Conservation (phyloP, 64 coral and sea anemone genomes). For the Actinia equina region DNA sequence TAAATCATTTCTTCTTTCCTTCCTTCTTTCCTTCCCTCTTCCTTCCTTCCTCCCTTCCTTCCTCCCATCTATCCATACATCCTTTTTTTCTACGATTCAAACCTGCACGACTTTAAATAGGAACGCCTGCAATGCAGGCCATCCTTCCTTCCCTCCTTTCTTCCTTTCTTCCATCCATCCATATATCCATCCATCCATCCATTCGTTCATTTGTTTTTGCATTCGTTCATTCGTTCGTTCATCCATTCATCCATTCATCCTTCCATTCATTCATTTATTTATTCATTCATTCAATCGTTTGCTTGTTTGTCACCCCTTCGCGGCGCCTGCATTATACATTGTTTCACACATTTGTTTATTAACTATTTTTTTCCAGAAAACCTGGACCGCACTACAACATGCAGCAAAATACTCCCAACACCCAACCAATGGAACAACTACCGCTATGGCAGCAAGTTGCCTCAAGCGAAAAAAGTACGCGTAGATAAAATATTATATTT, state of each 20-base stretch:
- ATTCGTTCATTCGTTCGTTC: too few relatives aligned
- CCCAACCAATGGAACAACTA: slow-evolving; percentile 20
- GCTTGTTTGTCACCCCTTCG: too few relatives aligned
- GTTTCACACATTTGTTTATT: neutral
- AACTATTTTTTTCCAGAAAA: slow-evolving; percentile 28
- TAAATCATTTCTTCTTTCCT: neutral
- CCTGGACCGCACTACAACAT: slow-evolving; percentile 44
- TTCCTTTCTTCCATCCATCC: too few relatives aligned
- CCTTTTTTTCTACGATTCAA: neutral
- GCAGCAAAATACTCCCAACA: slow-evolving; percentile 5
- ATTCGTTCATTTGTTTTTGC: neutral
- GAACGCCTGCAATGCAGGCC: too few relatives aligned
- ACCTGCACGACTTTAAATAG: neutral
- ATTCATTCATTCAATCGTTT: too few relatives aligned
- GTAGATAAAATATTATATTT: neutral
- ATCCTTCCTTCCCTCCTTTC: too few relatives aligned
- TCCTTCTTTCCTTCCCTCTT: neutral
- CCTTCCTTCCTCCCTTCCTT: neutral
- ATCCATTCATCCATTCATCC: neutral
- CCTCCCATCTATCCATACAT: neutral
- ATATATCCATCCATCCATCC: neutral
- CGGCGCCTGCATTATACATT: neutral
- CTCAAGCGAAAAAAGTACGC: slow-evolving; percentile 70
- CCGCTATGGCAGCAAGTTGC: slow-evolving; percentile 85
- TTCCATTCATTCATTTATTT: too few relatives aligned